Evolutionary conservation across 2,797 vertebrate genomes (phyloP).

Genomic region (Bovichtus diacanthus): DNA sequence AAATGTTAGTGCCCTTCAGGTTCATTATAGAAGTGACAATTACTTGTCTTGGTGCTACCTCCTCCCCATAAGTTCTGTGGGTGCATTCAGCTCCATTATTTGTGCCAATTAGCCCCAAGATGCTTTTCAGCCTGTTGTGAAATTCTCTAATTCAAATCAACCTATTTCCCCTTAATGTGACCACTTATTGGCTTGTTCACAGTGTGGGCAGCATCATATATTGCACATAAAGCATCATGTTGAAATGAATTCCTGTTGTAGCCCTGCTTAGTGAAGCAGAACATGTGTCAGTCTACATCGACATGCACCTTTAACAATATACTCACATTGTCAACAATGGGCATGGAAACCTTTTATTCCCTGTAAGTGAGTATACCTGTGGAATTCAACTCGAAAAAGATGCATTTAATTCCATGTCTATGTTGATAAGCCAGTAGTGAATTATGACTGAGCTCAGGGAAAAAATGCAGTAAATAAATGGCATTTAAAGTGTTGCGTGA

Average conservation of each 20-base stretch:
- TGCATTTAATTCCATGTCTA: constrained; percentile 35
- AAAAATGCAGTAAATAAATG: constrained; percentile 53
- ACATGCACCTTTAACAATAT: not conserved
- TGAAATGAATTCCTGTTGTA: not conserved
- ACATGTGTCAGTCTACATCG: not conserved
- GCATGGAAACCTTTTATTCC: not conserved
- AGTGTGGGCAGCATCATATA: not conserved
- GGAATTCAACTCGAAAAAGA: constrained; percentile 8
- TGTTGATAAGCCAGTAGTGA: constrained; percentile 38
- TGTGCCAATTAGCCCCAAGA: constrained; percentile 41
- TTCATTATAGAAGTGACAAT: constrained; percentile 31
- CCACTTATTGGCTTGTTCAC: not conserved
- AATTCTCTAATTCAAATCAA: constrained; percentile 5
- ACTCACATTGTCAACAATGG: not conserved
- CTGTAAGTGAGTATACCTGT: not conserved
- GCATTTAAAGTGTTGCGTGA: constrained; percentile 50
- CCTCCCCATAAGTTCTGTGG: not conserved
- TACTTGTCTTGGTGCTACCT: constrained; percentile 15
- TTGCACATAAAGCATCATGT: not conserved
- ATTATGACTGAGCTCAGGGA: constrained; percentile 37
- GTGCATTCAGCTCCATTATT: constrained; percentile 26
- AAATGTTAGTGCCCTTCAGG: not conserved
- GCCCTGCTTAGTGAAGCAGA: not conserved
- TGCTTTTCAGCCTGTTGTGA: constrained; percentile 9
- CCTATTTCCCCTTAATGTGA: not conserved